Base-by-base conservation (phyloP, 2,113 vertebrate species). In the Onychostoma macrolepis region DNA sequence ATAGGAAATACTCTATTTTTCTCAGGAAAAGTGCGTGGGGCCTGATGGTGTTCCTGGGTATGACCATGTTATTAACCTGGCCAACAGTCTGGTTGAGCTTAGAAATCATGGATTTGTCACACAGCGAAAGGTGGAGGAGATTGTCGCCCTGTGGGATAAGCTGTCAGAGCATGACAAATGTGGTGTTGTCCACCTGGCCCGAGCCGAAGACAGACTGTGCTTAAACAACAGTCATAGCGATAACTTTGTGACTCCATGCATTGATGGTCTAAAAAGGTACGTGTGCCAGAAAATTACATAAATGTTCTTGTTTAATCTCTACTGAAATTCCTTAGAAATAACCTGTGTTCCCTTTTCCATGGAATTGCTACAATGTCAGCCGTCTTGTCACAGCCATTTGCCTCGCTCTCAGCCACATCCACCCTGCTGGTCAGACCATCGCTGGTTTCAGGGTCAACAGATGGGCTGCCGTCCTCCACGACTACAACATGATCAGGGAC, bases 11-110 rank as follows among this genome's bases (percentile, higher is more conserved):
- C 28, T 69, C 13, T 69, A 2, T 19, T 50, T 48, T 17, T 4
- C 11, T 63, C 33, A 74, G 26, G n/a, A 77, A 41, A 61, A 87
- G 12, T 19, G 19, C 3, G 3, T 87, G 11, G 86, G 86, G 33
- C 65, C 78, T 53, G 78, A 86, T 53, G 85, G 78, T 26, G 12
- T 41, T 26, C 33, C 33, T n/a, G 86, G 80, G 2, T 83, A 87
- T 45, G 30, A 83, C n/a, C 69, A 9, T 58, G 50, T 76, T 43
- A 45, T 83, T 30, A 43, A 56, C 53, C 24, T 87, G 36, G 79
- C 71, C 56, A 45, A 30, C 30, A 85, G 72, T 63, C 80, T 86
- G 61, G 77, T 86, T 45, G 76, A 86, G 45, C 77, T 80, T 45
- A 63, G 76, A n/a, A 61, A 56, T 41, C 41, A 65, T 12, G 36